Evolutionary conservation across 2,113 vertebrate species (phyloP), one percentile per base, ranked within the genome.

Genomic region (Erpornis zantholeuca): DNA sequence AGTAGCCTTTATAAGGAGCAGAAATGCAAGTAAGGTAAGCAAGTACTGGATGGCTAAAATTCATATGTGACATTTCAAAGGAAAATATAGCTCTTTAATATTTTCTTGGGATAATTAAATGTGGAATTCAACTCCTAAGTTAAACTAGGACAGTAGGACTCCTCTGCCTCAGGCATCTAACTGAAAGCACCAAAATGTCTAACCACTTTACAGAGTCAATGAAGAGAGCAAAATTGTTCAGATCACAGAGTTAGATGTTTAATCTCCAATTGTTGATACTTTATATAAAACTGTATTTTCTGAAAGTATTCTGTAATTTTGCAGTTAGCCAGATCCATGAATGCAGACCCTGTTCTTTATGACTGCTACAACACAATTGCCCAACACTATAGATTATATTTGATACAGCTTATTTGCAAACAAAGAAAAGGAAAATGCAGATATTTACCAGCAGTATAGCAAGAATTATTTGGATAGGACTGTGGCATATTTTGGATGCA

Each of bases 401-500:
- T 42, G 17, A 50, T 38, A 47, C 15, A 56, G 63, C 33, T 53
- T 81, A 64, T 84, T 72, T 86, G 31, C 31, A 80, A 79, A 73
- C 3, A 83, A 86, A 78, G 22, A 49, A 45, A 82, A 76, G 35
- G 29, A 70, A 92, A 96, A 92, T 12, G 20, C 23, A 52, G 20
- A 68, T 90, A 77, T 96, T 98, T 97, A 99, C 99, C 99, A 97
- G 99, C 99, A 11, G 99, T 99, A 92, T 99, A 99, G 97, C 99
- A 99, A 90, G 99, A 99, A 98, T 99, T 99, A 94, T 97, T 99
- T 12, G 99, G 98, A 56, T 98, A 91, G 49, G 95, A 97, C 12
- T 96, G 92, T 78, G 98, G 98, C 99, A 99, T 99, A 47, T 97
- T 99, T 97, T 99, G 99, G 96, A 99, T 98, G 96, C 99, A 99